phyloP scores from a whole-genome alignment of 1,140 invertebrate species.

The Notospermus geniculatus region DNA sequence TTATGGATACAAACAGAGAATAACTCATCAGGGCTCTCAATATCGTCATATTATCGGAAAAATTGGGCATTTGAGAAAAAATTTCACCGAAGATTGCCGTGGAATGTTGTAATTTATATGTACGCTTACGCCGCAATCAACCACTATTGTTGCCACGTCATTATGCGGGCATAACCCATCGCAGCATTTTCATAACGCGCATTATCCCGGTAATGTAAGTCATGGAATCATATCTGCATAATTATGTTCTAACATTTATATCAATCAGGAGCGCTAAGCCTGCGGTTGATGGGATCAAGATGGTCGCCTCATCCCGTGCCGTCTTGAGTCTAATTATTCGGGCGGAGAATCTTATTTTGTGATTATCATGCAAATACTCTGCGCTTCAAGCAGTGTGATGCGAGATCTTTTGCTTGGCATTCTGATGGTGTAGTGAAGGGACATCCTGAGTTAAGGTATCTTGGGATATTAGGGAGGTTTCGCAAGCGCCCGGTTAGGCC shows the following conservation, averaged over 20 bases:
- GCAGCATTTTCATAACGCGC: constrained; percentile 1
- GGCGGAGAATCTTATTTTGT: neutral
- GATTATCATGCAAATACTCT: neutral
- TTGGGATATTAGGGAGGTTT: too few relatives aligned
- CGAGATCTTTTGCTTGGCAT: too few relatives aligned
- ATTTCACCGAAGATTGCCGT: too few relatives aligned
- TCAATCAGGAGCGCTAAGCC: neutral
- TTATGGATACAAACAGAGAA: too few relatives aligned
- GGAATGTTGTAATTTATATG: neutral
- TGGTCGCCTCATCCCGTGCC: neutral
- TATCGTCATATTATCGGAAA: too few relatives aligned
- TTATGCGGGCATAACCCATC: neutral
- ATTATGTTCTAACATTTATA: constrained; percentile 8
- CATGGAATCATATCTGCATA: constrained; percentile 4
- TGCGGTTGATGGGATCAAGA: too few relatives aligned
- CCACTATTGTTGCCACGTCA: neutral
- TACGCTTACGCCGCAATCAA: neutral
- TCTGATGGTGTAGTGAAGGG: too few relatives aligned
- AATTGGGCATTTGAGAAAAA: too few relatives aligned
- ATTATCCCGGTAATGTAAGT: constrained; percentile 7
- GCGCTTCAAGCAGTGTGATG: too few relatives aligned
- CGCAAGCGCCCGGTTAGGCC: too few relatives aligned
- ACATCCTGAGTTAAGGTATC: too few relatives aligned
- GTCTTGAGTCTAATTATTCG: neutral
- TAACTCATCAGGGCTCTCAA: too few relatives aligned